A percentile compares a stretch with the other conserved stretches of the same genome.
phyloP scores from a whole-genome alignment of 2,797 vertebrate genomes.

The Tangara arthus region DNA sequence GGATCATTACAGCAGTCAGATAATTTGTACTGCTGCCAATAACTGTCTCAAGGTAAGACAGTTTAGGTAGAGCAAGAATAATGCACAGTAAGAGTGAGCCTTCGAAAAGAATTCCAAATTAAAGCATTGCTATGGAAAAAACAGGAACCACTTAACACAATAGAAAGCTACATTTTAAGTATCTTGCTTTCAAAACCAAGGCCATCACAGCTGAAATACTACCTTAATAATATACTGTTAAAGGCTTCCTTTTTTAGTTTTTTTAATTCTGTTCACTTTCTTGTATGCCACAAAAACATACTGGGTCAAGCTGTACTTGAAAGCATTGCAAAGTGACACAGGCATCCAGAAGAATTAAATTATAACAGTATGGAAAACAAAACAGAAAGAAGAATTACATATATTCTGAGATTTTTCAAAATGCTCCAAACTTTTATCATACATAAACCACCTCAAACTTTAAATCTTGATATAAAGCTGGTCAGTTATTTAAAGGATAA shows the following conservation, averaged over 20 bases:
- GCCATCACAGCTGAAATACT: not conserved
- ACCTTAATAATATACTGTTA: not conserved
- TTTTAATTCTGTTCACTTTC: not conserved
- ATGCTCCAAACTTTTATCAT: not conserved
- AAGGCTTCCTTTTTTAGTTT: not conserved
- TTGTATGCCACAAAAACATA: not conserved
- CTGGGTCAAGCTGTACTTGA: not conserved
- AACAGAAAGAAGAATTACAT: not conserved
- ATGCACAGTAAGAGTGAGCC: not conserved
- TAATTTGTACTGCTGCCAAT: conserved; percentile 48
- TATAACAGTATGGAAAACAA: not conserved
- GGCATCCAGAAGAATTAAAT: not conserved
- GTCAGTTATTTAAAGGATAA: not conserved
- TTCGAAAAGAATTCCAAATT: not conserved
- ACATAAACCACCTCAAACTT: not conserved
- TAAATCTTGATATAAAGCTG: not conserved
- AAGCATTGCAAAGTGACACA: not conserved
- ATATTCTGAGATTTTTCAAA: not conserved
- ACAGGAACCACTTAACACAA: not conserved
- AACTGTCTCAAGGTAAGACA: conserved; percentile 44
- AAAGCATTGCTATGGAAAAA: not conserved
- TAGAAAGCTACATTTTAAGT: not conserved
- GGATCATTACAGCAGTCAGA: conserved; percentile 54
- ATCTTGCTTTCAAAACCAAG: not conserved
- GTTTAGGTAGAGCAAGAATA: conserved; percentile 21